Evolutionary conservation across 2,797 vertebrate species (phyloP).

Genomic region (Huso huso): DNA sequence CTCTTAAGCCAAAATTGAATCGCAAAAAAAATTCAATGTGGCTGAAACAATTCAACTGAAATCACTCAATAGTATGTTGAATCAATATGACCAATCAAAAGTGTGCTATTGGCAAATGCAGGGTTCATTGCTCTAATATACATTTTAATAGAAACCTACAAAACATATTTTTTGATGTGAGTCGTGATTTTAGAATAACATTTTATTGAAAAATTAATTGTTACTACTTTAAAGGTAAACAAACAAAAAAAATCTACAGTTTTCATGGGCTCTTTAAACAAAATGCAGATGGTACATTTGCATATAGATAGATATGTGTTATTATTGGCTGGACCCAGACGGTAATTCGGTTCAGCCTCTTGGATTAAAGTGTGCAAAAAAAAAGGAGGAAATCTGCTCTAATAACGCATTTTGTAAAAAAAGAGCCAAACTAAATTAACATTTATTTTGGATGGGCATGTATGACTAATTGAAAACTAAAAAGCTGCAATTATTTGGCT

Average conservation of each 20-base stretch:
- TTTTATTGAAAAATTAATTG: conserved; percentile 30
- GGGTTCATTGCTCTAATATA: no score
- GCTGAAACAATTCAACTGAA: no score
- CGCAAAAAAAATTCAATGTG: no score
- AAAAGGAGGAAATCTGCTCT: conserved; percentile 44
- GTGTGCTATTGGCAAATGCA: no score
- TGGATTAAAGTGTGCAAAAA: conserved; percentile 29
- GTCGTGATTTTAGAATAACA: no score
- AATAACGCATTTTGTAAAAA: conserved; percentile 24
- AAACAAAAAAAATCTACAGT: conserved; percentile 15
- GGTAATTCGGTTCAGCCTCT: conserved; percentile 33
- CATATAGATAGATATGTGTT: conserved; percentile 69
- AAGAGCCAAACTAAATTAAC: conserved; percentile 55
- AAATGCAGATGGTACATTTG: conserved; percentile 50
- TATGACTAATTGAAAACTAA: conserved; percentile 72
- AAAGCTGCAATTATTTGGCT: conserved; percentile 16
- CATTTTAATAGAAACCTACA: no score
- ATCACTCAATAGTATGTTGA: no score
- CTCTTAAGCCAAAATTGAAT: no score
- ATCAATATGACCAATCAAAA: no score
- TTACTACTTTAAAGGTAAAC: background rate
- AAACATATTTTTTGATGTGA: no score
- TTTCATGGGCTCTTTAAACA: conserved; percentile 31
- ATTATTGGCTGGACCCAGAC: conserved; percentile 7
- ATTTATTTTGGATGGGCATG: conserved; percentile 52